Conservation (phyloP, 2,797 vertebrate species). For the Sebastes cheni region DNA sequence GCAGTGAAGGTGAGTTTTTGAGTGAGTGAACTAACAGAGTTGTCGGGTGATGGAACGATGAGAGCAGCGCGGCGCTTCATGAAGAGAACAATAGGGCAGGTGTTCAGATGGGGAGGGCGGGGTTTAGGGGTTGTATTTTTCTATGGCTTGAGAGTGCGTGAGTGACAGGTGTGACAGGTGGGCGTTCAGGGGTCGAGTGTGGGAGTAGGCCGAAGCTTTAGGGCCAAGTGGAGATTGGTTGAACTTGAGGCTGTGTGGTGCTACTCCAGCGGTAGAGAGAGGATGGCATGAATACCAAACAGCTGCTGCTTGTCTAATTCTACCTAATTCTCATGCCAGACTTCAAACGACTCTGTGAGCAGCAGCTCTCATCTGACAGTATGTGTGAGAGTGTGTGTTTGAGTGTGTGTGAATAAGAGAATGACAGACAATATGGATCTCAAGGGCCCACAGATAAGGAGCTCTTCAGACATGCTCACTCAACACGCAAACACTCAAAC, state of each 20-base stretch:
- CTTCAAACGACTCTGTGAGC: constrained; percentile 49
- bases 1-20: background rate
- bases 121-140: background rate
- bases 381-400: constrained; percentile 17
- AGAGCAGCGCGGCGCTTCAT: constrained; percentile 22
- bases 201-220: constrained; percentile 12
- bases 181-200: constrained; percentile 38
- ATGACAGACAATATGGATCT: constrained; percentile 45
- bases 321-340: constrained; percentile 53
- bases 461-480: constrained; percentile 47
- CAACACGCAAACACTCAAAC: constrained; percentile 48
- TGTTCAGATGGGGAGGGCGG: constrained; percentile 28
- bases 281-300: constrained; percentile 68
- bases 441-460: constrained; percentile 39
- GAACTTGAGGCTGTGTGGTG: constrained; percentile 34
- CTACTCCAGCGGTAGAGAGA: constrained; percentile 24
- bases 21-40: constrained; percentile 1
- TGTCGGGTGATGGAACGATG: constrained; percentile 17
- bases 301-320: constrained; percentile 53
- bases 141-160: constrained; percentile 11
- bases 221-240: constrained; percentile 22
- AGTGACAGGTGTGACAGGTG: constrained; percentile 46
- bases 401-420: constrained; percentile 4
- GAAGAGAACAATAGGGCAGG: constrained; percentile 56
- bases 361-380: constrained; percentile 32